Conservation (phyloP, 2,797 vertebrate species). For the Gila robusta region DNA sequence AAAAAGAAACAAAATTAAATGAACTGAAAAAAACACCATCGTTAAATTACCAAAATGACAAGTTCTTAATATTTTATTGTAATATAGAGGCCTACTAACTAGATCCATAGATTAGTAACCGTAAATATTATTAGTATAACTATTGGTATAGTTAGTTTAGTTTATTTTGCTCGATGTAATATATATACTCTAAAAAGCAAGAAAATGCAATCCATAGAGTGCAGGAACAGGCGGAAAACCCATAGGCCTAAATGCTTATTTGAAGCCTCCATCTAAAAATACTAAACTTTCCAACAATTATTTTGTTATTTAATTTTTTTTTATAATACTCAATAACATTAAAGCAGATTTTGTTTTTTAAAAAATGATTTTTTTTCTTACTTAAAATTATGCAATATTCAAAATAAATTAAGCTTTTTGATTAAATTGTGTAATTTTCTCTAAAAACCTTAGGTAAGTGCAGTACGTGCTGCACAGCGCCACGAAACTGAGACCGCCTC, state of each 20-base stretch:
- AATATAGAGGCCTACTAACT: background rate
- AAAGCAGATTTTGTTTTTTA: background rate
- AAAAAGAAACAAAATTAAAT: background rate
- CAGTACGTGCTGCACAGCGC: background rate
- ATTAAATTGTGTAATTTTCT: background rate
- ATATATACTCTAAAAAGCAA: background rate
- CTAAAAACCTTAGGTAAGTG: background rate
- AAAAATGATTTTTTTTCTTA: too few relatives aligned
- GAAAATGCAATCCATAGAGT: too few relatives aligned
- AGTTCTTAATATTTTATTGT: background rate
- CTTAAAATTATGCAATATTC: background rate
- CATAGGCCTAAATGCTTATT: background rate
- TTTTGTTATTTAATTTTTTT: too few relatives aligned
- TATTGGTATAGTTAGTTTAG: too few relatives aligned
- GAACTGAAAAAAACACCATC: background rate
- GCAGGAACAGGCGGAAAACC: too few relatives aligned
- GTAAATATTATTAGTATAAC: background rate
- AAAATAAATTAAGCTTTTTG: background rate
- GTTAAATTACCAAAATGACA: background rate
- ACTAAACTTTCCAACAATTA: too few relatives aligned
- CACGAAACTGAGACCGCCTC: constrained; percentile 12
- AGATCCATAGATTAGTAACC: background rate
- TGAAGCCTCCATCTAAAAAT: background rate
- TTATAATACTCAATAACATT: background rate
- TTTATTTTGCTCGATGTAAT: background rate